A percentile compares a stretch with the other conserved stretches of the same genome.
Evolutionary conservation across 2,113 vertebrate genomes (phyloP).

Genomic region (Lasiurus cinereus): DNA sequence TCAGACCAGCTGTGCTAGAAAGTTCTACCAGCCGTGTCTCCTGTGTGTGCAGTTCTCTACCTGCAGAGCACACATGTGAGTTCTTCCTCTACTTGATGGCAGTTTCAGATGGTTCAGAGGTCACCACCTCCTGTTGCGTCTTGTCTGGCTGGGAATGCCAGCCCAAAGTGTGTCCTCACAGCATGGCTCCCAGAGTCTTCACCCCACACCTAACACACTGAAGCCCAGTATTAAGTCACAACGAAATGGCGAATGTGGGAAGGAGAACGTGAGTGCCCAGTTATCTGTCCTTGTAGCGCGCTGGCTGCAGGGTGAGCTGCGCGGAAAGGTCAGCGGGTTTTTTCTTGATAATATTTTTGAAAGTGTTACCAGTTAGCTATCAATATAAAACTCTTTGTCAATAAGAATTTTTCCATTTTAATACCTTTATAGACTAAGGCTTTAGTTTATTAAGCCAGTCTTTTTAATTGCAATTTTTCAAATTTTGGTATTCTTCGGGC

Average conservation of each 20-base stretch:
- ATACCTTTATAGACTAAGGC: not conserved
- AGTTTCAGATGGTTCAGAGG: constrained; percentile 22
- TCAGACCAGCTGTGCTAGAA: not conserved
- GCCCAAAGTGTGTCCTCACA: not conserved
- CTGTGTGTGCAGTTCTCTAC: not conserved
- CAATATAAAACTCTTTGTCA: not conserved
- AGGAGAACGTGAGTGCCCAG: not conserved
- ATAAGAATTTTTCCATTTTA: constrained; percentile 9
- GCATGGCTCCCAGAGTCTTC: not conserved
- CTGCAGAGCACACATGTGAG: not conserved
- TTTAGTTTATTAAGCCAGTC: not conserved
- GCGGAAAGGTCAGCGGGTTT: not conserved
- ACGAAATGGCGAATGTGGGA: not conserved
- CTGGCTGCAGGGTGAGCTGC: not conserved
- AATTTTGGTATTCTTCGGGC: not conserved
- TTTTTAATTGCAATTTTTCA: constrained; percentile 31
- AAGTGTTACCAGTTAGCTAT: not conserved
- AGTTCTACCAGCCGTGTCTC: not conserved
- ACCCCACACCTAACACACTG: not conserved
- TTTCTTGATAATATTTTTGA: not conserved
- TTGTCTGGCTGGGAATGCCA: not conserved
- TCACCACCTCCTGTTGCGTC: not conserved
- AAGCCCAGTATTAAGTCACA: not conserved
- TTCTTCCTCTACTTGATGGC: not conserved
- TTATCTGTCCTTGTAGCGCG: not conserved